Evolutionary conservation across 2,797 vertebrate genomes (phyloP).

Genomic region (Triplophysa yarkandensis): DNA sequence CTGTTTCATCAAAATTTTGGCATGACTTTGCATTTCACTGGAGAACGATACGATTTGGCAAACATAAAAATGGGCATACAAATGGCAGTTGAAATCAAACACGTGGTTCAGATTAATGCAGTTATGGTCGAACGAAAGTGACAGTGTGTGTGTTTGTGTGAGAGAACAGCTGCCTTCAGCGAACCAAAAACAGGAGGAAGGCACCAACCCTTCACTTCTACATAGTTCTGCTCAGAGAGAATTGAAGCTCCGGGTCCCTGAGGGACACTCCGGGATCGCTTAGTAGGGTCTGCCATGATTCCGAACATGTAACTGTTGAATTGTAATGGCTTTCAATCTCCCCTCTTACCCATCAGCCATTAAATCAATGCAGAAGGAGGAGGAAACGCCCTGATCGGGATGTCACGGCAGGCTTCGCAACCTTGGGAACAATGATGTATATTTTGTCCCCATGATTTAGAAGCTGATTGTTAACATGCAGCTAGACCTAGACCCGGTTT

Average conservation of each 20-base stretch:
- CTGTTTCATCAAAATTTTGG: conserved; percentile 59
- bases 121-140: conserved; percentile 31
- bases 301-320: conserved; percentile 41
- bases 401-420: conserved; percentile 37
- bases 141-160: conserved; percentile 22
- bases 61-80: conserved; percentile 48
- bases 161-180: conserved; percentile 65
- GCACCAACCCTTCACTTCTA: conserved; percentile 62
- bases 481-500: conserved; percentile 47
- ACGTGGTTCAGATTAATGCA: conserved; percentile 55
- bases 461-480: conserved; percentile 57
- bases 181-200: conserved; percentile 61
- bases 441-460: conserved; percentile 41
- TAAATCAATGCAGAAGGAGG: conserved; percentile 54
- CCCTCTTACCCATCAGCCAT: conserved; percentile 9
- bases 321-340: conserved; percentile 56
- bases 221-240: conserved; percentile 70
- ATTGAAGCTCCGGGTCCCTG: conserved; percentile 68
- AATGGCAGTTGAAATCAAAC: conserved; percentile 35
- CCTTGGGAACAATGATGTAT: conserved; percentile 37
- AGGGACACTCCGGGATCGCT: conserved; percentile 47
- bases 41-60: conserved; percentile 39
- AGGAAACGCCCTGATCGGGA: conserved; percentile 59
- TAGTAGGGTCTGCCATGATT: conserved; percentile 43
- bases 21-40: conserved; percentile 63